Evolutionary conservation across 2,888 invertebrate genomes (phyloP).

Genomic region (Calameuta pallipes): DNA sequence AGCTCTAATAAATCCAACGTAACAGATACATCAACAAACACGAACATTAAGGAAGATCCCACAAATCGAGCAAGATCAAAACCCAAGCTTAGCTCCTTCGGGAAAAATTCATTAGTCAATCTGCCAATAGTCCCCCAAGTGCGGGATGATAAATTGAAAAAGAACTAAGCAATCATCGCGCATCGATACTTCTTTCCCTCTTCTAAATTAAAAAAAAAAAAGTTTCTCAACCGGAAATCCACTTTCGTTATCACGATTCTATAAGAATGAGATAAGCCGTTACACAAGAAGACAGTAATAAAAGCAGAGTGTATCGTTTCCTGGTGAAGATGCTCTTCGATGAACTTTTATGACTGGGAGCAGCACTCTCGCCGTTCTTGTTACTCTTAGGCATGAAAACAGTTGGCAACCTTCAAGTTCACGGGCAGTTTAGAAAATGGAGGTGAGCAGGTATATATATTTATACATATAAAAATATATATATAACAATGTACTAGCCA

Average conservation of each 20-base stretch:
- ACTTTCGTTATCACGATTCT: not conserved
- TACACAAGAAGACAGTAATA: not conserved
- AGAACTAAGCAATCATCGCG: not conserved
- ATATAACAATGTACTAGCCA: not conserved
- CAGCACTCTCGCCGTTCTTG: not conserved
- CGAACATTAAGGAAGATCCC: not conserved
- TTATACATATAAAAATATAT: not conserved
- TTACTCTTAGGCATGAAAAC: not conserved
- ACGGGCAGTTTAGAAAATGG: not conserved
- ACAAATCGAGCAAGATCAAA: not conserved
- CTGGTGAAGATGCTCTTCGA: not conserved
- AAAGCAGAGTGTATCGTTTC: not conserved
- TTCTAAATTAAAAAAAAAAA: not conserved
- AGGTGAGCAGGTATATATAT: not conserved
- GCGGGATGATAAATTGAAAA: not conserved
- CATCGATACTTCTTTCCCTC: not conserved
- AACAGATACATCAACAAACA: not conserved
- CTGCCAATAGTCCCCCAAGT: not conserved
- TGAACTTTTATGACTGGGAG: not conserved
- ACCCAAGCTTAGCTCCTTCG: too few species aligned
- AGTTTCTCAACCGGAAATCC: not conserved
- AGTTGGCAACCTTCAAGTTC: conserved; percentile 12
- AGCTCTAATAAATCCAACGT: not conserved
- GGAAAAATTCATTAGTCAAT: not conserved
- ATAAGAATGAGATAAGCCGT: not conserved